Base-by-base conservation (phyloP, 2,888 invertebrate genomes). In the Amorpha juglandis region DNA sequence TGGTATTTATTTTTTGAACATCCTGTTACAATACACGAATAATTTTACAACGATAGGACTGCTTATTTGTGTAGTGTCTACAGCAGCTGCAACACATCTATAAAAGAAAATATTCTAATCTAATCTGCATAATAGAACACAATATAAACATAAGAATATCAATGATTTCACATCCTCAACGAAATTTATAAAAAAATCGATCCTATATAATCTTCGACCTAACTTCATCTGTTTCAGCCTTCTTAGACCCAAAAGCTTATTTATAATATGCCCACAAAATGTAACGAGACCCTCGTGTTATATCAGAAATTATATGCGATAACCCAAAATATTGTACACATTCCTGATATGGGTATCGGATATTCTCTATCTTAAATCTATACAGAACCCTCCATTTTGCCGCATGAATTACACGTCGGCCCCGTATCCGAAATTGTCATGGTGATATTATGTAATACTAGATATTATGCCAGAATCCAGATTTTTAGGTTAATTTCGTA, bases 401-500 rank as follows among this genome's bases (percentile, higher is more conserved):
- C 42, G 58, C 16, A 58, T 55, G 55, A 55, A 55, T 58, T 42
- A 58, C 19, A 16, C 11, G 58, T 42, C 35, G 21, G 58, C 12
- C 42, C 55, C 42, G 42, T 38, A 42, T 58, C 12, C 42, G 38
- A 42, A 42, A 58, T 19, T 42, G 42, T 58, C 42, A 11, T 12
- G 38, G 11, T 9, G 12, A 38, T 38, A 16, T 58, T 58, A 58
- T 58, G 11, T 55, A 55, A 55, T 38, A 16, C 38, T n/a, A 35
- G 35, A 16, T 55, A 58, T 58, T 52, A 42, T 38, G 58, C 58
- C 58, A 38, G 42, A 38, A 50, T 11, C 8, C 19, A 21, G 19
- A 42, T 38, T 58, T 58, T 38, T 42, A 19, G 58, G 58, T 58
- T 58, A 58, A 58, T 58, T 55, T 33, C 55, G 19, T 38, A 55